Percentiles rank a stretch among this genome's conserved stretches.
Conservation (phyloP, 2,113 vertebrate genomes). For the Oncorhynchus kisutch region DNA sequence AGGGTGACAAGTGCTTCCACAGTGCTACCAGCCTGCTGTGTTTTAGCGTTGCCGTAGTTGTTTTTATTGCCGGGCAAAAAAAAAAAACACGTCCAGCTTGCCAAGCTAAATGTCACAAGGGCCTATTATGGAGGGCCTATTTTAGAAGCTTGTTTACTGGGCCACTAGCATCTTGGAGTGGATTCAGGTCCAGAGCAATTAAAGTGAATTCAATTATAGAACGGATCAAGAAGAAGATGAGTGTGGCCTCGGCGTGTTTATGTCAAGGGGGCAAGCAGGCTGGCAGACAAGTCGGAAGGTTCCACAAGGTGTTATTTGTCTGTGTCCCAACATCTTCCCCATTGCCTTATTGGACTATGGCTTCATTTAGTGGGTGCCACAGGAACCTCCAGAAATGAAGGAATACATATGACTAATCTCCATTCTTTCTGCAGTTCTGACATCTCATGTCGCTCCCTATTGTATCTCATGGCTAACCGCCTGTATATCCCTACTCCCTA, state of each 20-base stretch:
- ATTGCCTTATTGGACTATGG: too few relatives aligned
- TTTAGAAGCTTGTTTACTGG: slow-evolving; percentile 45
- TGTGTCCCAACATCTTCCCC: too few relatives aligned
- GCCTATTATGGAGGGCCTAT: slow-evolving; percentile 41
- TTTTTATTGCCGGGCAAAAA: background rate
- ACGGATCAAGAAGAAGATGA: background rate
- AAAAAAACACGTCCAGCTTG: slow-evolving; percentile 19
- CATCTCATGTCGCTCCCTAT: too few relatives aligned
- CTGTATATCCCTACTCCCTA: too few relatives aligned
- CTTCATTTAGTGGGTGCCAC: too few relatives aligned
- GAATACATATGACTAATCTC: too few relatives aligned
- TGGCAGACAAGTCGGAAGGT: background rate
- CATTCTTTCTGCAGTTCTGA: too few relatives aligned
- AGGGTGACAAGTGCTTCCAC: background rate
- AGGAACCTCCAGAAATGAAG: too few relatives aligned
- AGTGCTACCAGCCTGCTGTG: background rate
- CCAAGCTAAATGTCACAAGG: slow-evolving; percentile 46
- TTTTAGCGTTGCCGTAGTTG: background rate
- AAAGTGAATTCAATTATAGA: slow-evolving; percentile 34
- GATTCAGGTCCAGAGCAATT: slow-evolving; percentile 31
- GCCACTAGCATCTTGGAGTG: slow-evolving; percentile 15
- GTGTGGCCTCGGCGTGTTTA: background rate
- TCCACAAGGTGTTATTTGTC: too few relatives aligned
- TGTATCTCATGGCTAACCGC: too few relatives aligned
- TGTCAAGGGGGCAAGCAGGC: background rate